Base-by-base conservation (phyloP, 2,113 vertebrate genomes). In the Gavialis gangeticus region DNA sequence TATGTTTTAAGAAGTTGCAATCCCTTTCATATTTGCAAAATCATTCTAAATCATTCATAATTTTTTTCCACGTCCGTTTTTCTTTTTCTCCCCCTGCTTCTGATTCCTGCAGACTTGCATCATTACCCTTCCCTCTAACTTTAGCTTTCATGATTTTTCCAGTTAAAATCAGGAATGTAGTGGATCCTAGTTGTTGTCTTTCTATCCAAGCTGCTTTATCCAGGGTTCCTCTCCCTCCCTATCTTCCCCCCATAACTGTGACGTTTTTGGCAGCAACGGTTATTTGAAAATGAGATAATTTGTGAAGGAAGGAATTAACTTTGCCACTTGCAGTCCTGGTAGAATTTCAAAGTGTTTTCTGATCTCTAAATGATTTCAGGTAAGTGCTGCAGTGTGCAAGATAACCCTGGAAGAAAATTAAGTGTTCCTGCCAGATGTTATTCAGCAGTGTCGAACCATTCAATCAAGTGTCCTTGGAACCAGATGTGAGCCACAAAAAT, bases 211-310 rank as follows among this genome's bases (percentile, higher is more conserved):
- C 79, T 91, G 25, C 88, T 73, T 94, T 58, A 73, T 30, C 46
- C 46, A 46, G 46, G 46, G 7, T 46, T 46, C 46, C 46, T 46
- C 46, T 46, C 46, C 28, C 77, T 80, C 59, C 82, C 81, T 88
- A 17, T 89, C 92, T 82, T 34, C 67, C 3, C 3, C 46, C 8
- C 46, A 46, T 9, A 46, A 9, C 46, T 9, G 8, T 46, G 6
- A 92, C 91, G 14, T 2, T 3, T 63, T 95, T 88, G 75, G 87
- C 86, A 93, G 86, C 27, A 90, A 75, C 14, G n/a, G 57, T 93
- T 75, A 22, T 69, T 94, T 21, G 64, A 93, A 96, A 88, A 92
- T 90, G 22, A 89, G 79, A 46, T 28, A 18, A 92, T 83, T 87
- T 86, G 54, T 87, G 82, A 57, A 80, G 85, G 85, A 88, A 79